These are phyloP conservation scores for Thunnus thynnus DNA, from an alignment of 2,113 vertebrate species.

Conservation along the genomic window DNA sequence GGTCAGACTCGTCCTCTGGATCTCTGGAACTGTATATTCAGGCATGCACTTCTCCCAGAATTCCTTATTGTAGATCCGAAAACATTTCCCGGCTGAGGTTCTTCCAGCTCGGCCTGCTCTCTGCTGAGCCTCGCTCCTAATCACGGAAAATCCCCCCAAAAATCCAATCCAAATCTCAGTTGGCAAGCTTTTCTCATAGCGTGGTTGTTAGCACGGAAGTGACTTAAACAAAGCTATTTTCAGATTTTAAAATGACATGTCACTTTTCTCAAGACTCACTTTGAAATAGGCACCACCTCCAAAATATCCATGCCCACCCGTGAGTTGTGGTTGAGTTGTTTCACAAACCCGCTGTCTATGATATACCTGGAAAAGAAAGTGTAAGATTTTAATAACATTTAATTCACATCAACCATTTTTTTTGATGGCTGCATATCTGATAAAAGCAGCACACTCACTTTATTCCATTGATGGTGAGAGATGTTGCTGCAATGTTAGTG, in stretches of 20 bases:
- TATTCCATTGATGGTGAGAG: constrained; percentile 95
- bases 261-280: constrained; percentile 85
- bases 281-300: constrained; percentile 97
- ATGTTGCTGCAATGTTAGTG: constrained; percentile 97
- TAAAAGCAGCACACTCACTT: constrained; percentile 83
- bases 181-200: not conserved
- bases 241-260: not conserved
- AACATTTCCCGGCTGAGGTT: constrained; percentile 93
- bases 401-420: not conserved
- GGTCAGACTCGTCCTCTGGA: constrained; percentile 93
- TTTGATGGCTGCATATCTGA: not conserved
- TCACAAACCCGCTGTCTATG: constrained; percentile 97
- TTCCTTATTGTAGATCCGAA: constrained; percentile 89
- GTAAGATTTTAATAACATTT: not conserved
- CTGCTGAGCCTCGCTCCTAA: constrained; percentile 94
- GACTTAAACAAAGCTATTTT: not conserved
- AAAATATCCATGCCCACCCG: constrained; percentile 94
- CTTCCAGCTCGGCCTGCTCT: constrained; percentile 94
- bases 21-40: constrained; percentile 94
- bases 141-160: constrained; percentile 26
- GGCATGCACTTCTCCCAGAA: constrained; percentile 98
- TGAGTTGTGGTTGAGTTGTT: constrained; percentile 96
- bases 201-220: not conserved
- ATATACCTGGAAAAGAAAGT: constrained; percentile 87
- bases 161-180: constrained; percentile 7